Evolutionary conservation across 2,113 vertebrate species (phyloP), one percentile per base, ranked within the genome.

Genomic region (Micronycteris hirsuta): DNA sequence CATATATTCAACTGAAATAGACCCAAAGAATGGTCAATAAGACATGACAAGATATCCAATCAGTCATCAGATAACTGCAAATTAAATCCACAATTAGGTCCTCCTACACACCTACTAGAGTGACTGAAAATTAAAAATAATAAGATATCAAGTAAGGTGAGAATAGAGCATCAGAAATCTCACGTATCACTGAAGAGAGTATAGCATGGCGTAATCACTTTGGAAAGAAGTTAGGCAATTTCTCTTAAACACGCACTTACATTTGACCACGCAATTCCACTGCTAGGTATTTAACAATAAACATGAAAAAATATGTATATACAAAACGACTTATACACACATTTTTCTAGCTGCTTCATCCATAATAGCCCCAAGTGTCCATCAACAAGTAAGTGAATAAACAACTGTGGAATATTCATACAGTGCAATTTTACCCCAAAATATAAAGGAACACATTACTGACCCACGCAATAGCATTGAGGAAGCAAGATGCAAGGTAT

Each of bases 361-460:
- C 45, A 47, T 71, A 71, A 49, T n/a, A 47, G 45, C 41, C 38
- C 47, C 61, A 58, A 81, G 67, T 41, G 33, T 73, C 73, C 47
- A 67, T 20, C 24, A 94, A 74, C 24, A 58, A 31, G 28, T 41
- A 33, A 86, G 45, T 52, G 8, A 73, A 54, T 49, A 80, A 90
- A 52, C 68, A 78, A 52, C 52, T 12, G 31, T 45, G 19, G 19
- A 45, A 47, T 38, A 56, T 19, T 56, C 80, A 80, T 22, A 63
- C 31, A 63, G 74, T 74, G n/a, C 86, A 52, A 86, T 68, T 91
- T 93, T 68, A 92, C 65, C 52, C 26, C 56, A 58, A 89, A 96
- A 54, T 86, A 73, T 61, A 56, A 86, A 63, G 22, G 19, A 71
- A 41, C 26, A 61, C 43, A 1, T 68, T 31, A 89, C 12, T 54